Conservation (phyloP, 1,140 invertebrate species). For the Caenorhabditis latens region DNA sequence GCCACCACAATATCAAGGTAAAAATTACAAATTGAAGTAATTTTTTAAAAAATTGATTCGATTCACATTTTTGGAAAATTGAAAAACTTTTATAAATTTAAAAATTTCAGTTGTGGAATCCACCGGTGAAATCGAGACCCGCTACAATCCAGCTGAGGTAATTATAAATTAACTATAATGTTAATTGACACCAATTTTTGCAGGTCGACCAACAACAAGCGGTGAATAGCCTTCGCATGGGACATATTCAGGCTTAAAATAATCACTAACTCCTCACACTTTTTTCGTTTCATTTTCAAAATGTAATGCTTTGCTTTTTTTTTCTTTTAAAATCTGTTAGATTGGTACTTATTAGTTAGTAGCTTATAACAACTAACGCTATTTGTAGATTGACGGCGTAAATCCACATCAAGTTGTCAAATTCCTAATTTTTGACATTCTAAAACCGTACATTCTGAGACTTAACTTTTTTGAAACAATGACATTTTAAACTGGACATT, state of each 20-base stretch:
- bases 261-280: neutral
- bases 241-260: slow-evolving; percentile 5
- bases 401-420: too few relatives aligned
- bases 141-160: slow-evolving; percentile 38
- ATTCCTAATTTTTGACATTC: too few relatives aligned
- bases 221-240: slow-evolving; percentile 42
- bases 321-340: neutral
- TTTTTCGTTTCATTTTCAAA: neutral
- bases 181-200: neutral
- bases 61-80: too few relatives aligned
- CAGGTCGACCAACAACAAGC: slow-evolving; percentile 21
- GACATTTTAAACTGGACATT: too few relatives aligned
- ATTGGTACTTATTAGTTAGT: too few relatives aligned
- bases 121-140: slow-evolving; percentile 33
- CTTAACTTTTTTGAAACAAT: too few relatives aligned
- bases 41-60: too few relatives aligned
- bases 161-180: neutral
- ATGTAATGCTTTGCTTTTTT: neutral
- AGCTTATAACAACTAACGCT: too few relatives aligned
- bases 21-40: too few relatives aligned
- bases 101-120: slow-evolving; percentile 36
- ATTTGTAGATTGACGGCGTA: too few relatives aligned
- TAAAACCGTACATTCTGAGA: too few relatives aligned
- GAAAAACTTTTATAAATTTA: neutral
- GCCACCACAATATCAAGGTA: slow-evolving; percentile 63